Evolutionary conservation across 1,140 invertebrate genomes (phyloP).

Genomic region (Chionoecetes opilio): DNA sequence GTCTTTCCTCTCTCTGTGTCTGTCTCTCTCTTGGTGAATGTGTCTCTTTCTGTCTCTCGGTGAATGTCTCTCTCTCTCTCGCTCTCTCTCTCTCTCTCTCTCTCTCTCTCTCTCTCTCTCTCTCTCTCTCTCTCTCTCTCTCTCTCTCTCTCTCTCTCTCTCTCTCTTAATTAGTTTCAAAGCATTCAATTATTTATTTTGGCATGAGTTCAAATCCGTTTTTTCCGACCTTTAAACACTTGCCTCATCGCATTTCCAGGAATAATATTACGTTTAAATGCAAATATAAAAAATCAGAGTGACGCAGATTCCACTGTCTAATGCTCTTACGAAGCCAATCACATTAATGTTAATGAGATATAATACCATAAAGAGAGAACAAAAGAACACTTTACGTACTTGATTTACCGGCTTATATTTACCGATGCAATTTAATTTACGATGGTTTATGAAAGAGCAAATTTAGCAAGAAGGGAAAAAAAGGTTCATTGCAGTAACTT

Average conservation of each 20-base stretch:
- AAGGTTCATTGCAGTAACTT: background rate
- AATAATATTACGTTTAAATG: background rate
- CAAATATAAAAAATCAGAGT: no score
- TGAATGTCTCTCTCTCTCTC: background rate
- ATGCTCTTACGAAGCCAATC: background rate
- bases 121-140: constrained; percentile 27
- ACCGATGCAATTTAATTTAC: background rate
- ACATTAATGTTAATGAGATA: constrained; percentile 21
- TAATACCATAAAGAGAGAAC: background rate
- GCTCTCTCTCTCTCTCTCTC: constrained; percentile 6
- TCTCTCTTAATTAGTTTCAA: background rate
- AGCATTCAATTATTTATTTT: background rate
- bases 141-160: background rate
- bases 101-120: constrained; percentile 27
- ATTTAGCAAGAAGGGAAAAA: background rate
- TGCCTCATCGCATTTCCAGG: background rate
- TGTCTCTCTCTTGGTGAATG: no score
- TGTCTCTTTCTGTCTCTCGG: no score
- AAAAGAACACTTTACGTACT: background rate
- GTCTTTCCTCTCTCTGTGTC: no score
- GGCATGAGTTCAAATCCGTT: background rate
- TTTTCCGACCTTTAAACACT: background rate
- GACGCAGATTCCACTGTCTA: background rate
- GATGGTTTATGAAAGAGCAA: background rate
- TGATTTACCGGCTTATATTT: background rate